phyloP scores from a whole-genome alignment of 2,797 vertebrate genomes.

The Sebastes iracundus region DNA sequence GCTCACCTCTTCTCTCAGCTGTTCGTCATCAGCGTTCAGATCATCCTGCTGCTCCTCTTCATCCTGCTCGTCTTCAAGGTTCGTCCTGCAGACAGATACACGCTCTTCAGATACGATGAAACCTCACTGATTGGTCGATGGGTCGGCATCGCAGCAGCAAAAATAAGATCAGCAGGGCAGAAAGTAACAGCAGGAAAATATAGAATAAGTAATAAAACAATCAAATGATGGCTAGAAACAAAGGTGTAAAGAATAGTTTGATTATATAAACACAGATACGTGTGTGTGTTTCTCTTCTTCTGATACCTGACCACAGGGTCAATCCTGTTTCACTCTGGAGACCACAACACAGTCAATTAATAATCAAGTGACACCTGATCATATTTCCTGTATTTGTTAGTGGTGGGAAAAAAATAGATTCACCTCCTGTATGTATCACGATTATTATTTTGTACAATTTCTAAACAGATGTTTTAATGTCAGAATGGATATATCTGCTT shows the following conservation, averaged over 20 bases:
- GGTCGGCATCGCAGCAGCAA: too few species aligned
- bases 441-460: too few species aligned
- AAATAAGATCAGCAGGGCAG: background rate
- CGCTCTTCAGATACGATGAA: background rate
- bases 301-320: background rate
- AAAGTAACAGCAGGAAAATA: background rate
- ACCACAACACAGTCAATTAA: background rate
- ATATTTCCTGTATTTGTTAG: background rate
- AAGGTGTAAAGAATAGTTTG: background rate
- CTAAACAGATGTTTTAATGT: too few species aligned
- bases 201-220: background rate
- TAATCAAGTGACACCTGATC: rapidly evolving
- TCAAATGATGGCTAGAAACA: background rate
- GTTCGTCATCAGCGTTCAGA: conserved; percentile 82
- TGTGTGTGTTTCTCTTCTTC: background rate
- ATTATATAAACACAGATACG: background rate
- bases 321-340: background rate
- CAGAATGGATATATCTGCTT: too few species aligned
- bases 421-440: too few species aligned
- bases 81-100: background rate
- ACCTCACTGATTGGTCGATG: background rate
- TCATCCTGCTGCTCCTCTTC: conserved; percentile 82
- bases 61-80: conserved; percentile 81
- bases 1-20: conserved; percentile 81
- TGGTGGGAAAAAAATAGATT: too few species aligned